Evolutionary conservation across 2,888 invertebrate genomes (phyloP).

Genomic region (Branchinecta sandiegonensis): DNA sequence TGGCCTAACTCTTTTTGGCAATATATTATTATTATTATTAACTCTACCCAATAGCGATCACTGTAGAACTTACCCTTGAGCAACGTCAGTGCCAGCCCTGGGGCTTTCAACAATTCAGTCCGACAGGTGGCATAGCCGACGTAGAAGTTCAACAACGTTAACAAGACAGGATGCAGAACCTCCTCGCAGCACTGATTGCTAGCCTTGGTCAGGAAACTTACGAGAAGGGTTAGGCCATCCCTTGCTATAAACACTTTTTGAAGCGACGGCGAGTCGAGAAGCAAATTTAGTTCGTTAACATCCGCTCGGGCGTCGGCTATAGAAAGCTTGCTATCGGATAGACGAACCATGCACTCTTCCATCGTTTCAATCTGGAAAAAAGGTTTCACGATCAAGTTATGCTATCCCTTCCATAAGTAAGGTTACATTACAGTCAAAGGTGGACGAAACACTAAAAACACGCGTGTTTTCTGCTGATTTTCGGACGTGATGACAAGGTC

Average conservation of each 20-base stretch:
- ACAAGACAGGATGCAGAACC: background rate
- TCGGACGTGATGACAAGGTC: too few species aligned
- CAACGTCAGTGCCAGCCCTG: background rate
- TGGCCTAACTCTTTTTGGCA: too few species aligned
- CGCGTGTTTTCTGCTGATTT: too few species aligned
- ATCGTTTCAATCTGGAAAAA: too few species aligned
- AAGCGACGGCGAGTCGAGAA: background rate
- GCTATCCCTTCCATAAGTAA: too few species aligned
- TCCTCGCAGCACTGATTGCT: background rate
- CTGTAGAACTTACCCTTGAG: background rate
- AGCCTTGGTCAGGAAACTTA: background rate
- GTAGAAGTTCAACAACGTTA: background rate
- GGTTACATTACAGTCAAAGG: too few species aligned
- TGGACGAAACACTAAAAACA: too few species aligned
- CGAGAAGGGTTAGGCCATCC: background rate
- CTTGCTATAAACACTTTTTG: conserved; percentile 6
- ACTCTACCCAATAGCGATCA: too few species aligned
- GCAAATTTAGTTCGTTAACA: background rate
- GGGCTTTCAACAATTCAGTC: background rate
- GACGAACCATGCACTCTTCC: too few species aligned
- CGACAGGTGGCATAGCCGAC: background rate
- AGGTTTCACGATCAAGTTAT: too few species aligned
- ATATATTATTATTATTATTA: too few species aligned
- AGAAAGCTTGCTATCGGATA: too few species aligned
- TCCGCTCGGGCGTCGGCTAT: background rate